phyloP scores from a whole-genome alignment of 2,113 vertebrate species.

The Tyto alba region DNA sequence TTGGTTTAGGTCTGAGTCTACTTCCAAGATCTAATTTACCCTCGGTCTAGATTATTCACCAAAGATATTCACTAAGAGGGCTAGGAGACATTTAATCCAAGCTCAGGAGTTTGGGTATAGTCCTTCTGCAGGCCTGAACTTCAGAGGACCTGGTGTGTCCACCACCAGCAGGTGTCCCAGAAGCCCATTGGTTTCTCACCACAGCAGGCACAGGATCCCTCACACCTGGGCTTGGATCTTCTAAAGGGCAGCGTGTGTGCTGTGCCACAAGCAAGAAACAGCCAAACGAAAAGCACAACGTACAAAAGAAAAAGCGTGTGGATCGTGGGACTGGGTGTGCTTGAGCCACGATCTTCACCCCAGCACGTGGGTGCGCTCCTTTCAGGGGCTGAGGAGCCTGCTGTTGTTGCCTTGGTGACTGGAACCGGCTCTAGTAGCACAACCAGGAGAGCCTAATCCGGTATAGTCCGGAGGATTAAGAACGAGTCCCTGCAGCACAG shows the following conservation, averaged over 20 bases:
- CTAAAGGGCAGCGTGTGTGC: background rate
- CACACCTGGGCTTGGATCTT: background rate
- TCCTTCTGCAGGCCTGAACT: background rate
- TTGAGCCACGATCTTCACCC: background rate
- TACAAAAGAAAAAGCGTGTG: background rate
- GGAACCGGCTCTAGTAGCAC: background rate
- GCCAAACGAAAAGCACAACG: background rate
- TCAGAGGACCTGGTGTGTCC: background rate
- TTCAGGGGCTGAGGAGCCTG: background rate
- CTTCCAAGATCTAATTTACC: background rate
- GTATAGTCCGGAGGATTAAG: background rate
- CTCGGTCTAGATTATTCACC: background rate
- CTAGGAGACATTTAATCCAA: background rate
- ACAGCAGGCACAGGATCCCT: background rate
- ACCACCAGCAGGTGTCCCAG: slow-evolving; percentile 30
- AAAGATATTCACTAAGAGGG: background rate
- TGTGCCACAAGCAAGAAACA: background rate
- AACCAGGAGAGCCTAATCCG: background rate
- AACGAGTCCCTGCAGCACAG: background rate
- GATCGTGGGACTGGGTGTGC: background rate
- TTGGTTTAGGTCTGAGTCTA: background rate
- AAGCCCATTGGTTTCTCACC: background rate
- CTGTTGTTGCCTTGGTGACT: background rate
- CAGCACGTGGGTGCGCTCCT: rapidly evolving
- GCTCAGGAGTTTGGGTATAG: background rate